Evolutionary conservation across 1,140 invertebrate genomes (phyloP), one percentile per base, ranked within the genome.

Genomic region (Drosophila ficusphila): DNA sequence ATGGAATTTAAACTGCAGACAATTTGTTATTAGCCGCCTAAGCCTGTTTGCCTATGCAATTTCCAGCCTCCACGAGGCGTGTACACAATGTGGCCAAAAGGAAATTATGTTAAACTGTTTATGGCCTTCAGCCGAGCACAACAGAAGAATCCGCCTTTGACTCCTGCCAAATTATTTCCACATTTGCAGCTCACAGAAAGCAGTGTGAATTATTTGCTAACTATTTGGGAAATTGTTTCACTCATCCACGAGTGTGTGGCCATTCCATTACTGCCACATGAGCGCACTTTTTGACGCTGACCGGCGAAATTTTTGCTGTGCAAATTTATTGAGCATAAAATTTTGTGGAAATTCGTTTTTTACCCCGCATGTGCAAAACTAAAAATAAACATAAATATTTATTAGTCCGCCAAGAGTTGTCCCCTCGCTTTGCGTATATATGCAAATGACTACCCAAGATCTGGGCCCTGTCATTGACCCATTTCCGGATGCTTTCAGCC

Each of bases 321-420:
- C 34, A 72, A 89, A 75, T 88, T 88, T 88, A 88, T 88, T 88
- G 77, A 78, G 82, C 82, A 83, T 77, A 88, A 88, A 88, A 88
- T 88, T 67, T 76, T 88, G 69, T 82, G 61, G 39, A 65, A 64
- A 73, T 81, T 86, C 23, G 11, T 54, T 38, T 61, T 48, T 34
- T 25, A 12, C 23, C 33, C 23, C 14, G 23, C 60, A 39, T 83
- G 70, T 64, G 81, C 76, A 64, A 71, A 88, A 88, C 76, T 82
- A 70, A 82, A 86, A 86, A 82, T 82, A 88, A 86, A 86, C 81
- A 86, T 88, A 86, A 86, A 86, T 86, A 86, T 86, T 86, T 86
- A 86, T 82, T 74, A 78, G 81, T 68, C 57, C 16, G 51, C 57
- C 46, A 53, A 64, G 60, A 68, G 61, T 44, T 48, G 9, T 60